Base-by-base conservation (phyloP, 2,113 vertebrate genomes). In the Megalops atlanticus region DNA sequence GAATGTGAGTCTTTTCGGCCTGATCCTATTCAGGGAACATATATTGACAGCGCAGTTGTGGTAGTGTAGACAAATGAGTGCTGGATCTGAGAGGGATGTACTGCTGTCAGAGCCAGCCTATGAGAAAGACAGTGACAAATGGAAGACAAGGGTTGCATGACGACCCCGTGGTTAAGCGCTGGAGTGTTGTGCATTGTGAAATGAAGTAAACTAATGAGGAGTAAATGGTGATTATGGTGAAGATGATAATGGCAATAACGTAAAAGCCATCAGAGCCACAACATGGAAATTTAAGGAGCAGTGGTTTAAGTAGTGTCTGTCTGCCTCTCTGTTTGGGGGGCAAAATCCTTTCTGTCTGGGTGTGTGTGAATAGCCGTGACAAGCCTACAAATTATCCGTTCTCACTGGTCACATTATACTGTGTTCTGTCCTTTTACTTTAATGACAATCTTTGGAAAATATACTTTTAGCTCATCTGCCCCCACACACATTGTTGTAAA, bases 71-170 rank as follows among this genome's bases (percentile, higher is more conserved):
- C 40, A 74, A 80, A 80, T 64, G 58, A 24, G 18, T 2, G n/a
- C 58, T 31, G 58, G n/a, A 4, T 64, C 58, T 64, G 58, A 31
- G 31, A 64, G 58, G n/a, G n/a, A 64, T 31, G 58, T 11, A n/a
- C 58, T 31, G 0, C 58, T 64, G 58, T 64, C 52, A 58, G 3
- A 18, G 21, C 52, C n/a, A 58, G 52, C 52, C 58, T 10, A 64
- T 64, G 58, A 21, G 33, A 41, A 31, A 33, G 70, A 80, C n/a
- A 80, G 47, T n/a, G 21, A 73, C 18, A 80, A 80, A 80, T 49
- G 79, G 36, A 38, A 58, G 54, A 40, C 52, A n/a, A 78, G 47
- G 31, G 39, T 31, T 21, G 31, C 10, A 31, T 64, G 58, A 64
- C 58, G 38, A 79, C 27, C 7, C 27, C 33, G 39, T 24, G 12